Evolutionary conservation across 2,888 invertebrate species (phyloP).

Genomic region (Melanchra persicariae): DNA sequence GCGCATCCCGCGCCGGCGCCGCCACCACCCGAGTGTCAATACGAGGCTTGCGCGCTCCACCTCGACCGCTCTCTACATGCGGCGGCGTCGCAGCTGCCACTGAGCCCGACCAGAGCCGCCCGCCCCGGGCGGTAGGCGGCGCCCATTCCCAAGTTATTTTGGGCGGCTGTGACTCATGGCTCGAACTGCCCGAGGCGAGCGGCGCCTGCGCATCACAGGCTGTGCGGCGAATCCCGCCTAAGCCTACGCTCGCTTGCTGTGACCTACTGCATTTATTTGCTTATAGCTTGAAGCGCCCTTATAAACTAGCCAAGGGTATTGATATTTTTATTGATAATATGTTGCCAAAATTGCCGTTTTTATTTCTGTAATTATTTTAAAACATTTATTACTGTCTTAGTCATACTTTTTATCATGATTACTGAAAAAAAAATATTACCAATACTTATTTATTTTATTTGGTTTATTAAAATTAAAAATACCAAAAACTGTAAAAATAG

Average conservation of each 20-base stretch:
- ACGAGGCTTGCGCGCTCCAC: constrained; percentile 81
- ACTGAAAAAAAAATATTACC: neutral
- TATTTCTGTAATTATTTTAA: neutral
- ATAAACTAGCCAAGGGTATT: neutral
- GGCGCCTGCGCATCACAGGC: constrained; percentile 87
- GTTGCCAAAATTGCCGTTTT: neutral
- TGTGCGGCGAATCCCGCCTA: constrained; percentile 74
- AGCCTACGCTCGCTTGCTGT: constrained; percentile 70
- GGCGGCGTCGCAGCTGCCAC: constrained; percentile 89
- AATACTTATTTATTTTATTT: neutral
- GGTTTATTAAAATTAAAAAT: no score
- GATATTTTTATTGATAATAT: neutral
- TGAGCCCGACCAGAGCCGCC: constrained; percentile 86
- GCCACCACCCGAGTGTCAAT: constrained; percentile 84
- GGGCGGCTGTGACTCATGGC: constrained; percentile 88
- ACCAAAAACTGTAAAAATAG: no score
- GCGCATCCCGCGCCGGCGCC: constrained; percentile 90
- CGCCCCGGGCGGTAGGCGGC: constrained; percentile 90
- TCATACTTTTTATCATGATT: constrained; percentile 1
- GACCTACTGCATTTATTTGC: constrained; percentile 28
- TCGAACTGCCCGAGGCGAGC: constrained; percentile 81
- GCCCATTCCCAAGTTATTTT: constrained; percentile 88
- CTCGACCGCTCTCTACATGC: constrained; percentile 87
- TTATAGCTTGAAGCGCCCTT: neutral
- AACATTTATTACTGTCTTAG: neutral